A percentile compares a stretch with the other conserved stretches of the same genome.
Evolutionary conservation across 1,140 invertebrate genomes (phyloP).

Genomic region (Lordiphosa mommai): DNA sequence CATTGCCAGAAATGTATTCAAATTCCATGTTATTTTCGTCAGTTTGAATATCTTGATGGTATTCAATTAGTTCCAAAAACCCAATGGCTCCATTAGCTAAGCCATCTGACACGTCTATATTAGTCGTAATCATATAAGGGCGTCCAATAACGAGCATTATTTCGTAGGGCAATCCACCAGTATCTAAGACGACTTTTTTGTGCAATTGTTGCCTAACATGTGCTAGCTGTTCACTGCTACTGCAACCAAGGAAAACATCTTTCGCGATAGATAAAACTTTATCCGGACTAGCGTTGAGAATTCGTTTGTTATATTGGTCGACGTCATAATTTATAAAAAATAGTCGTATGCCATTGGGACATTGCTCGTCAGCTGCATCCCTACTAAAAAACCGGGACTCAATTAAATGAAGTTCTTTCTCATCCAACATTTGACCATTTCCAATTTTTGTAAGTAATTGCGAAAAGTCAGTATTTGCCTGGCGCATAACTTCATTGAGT

Average conservation of each 20-base stretch:
- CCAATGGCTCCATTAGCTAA: neutral
- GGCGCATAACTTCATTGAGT: neutral
- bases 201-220: neutral
- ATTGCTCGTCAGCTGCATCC: neutral
- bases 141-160: neutral
- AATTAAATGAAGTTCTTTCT: neutral
- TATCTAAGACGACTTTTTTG: neutral
- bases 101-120: conserved; percentile 1
- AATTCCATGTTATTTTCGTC: neutral
- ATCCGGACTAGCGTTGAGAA: neutral
- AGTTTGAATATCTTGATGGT: neutral
- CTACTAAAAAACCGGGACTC: neutral
- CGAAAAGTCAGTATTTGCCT: neutral
- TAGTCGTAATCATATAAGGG: neutral
- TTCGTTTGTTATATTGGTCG: neutral
- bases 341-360: neutral
- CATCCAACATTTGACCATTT: neutral
- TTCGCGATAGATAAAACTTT: neutral
- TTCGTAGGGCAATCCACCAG: conserved; percentile 2
- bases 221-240: neutral
- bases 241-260: neutral
- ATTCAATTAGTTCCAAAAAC: neutral
- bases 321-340: neutral
- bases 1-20: neutral
- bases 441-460: neutral